Evolutionary conservation across 2,113 vertebrate genomes (phyloP).

Genomic region (Morone chrysops): DNA sequence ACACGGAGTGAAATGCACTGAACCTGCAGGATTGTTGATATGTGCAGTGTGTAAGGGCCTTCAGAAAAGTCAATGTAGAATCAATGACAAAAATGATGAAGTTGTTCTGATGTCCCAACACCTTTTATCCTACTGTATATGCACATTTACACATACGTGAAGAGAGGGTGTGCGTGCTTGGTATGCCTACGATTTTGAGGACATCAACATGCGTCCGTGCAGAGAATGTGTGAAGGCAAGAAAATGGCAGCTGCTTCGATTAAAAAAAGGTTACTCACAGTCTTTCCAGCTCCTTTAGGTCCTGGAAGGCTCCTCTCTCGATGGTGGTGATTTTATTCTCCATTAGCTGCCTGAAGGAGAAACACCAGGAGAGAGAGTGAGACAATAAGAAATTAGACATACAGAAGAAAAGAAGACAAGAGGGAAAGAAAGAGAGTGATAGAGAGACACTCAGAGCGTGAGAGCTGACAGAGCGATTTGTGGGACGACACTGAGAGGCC

Average conservation of each 20-base stretch:
- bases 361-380: conserved; percentile 67
- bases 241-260: not conserved
- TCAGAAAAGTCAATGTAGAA: not conserved
- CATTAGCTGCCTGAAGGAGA: conserved; percentile 95
- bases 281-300: conserved; percentile 98
- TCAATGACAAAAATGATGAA: not conserved
- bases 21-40: not conserved
- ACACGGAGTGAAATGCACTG: not conserved
- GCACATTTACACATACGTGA: not conserved
- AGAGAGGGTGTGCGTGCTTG: not conserved
- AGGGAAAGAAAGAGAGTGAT: conserved; percentile 66
- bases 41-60: not conserved
- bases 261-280: conserved; percentile 88
- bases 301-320: conserved; percentile 97
- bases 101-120: not conserved
- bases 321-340: conserved; percentile 98
- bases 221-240: not conserved
- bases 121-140: not conserved
- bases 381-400: conserved; percentile 41
- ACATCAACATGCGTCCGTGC: not conserved
- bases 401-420: conserved; percentile 4
- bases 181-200: not conserved
- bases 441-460: conserved; percentile 22
- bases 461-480: conserved; percentile 51
- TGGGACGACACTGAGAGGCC: conserved; percentile 48